Evolutionary conservation across 2,888 invertebrate genomes (phyloP), one percentile per base, ranked within the genome.

Genomic region (Pseudoips prasinana): DNA sequence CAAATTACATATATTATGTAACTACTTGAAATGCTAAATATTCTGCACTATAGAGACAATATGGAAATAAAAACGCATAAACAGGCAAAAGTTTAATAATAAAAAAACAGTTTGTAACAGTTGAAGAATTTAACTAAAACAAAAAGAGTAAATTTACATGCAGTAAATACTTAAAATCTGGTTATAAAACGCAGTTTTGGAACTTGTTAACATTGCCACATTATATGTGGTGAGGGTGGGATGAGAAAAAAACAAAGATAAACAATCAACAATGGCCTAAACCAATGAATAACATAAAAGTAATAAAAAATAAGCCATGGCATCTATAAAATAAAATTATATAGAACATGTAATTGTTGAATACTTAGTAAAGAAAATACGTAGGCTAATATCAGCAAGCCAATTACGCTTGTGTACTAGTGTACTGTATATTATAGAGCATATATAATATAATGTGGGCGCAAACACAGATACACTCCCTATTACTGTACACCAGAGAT

Each of bases 51-150:
- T 41, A 7, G 40, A 7, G 25, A 45, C 5, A 50, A 25, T 33
- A 37, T n/a, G 30, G 3, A 38, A 11, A 39, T 25, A 30, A 47
- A 51, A 33, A 33, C 26, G 29, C 18, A 28, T 14, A 20, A 58
- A 58, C 58, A 51, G 58, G 44, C 44, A 46, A 53, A 41, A 39
- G 41, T 52, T 57, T 57, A 55, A 54, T 57, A 45, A 50, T 42
- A 46, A 40, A 41, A 49, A 58, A 51, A 44, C 47, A 37, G 33
- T 43, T 31, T 38, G 24, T 48, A 59, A 55, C 48, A 55, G 35
- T 32, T 20, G 27, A 34, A 44, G 29, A 37, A 36, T 35, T 30
- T 27, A 25, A 11, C 17, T 28, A 34, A 51, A 45, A 42, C 34
- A 45, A 41, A 45, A 52, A 39, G 22, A 24, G 22, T 39, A 23